Conservation (phyloP, 2,888 invertebrate species). For the Macrosiphum euphorbiae region DNA sequence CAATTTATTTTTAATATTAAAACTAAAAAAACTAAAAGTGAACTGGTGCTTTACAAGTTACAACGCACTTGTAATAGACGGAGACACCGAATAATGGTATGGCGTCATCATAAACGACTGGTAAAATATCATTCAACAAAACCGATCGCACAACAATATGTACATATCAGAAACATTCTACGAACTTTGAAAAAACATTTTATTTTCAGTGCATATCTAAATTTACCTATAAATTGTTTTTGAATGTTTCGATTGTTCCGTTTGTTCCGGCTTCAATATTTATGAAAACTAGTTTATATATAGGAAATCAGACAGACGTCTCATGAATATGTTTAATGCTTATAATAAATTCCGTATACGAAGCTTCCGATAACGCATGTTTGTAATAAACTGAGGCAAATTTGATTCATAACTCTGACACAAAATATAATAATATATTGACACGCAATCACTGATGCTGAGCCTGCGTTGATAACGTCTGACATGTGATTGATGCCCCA, state of each 20-base stretch:
- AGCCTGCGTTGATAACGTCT: neutral
- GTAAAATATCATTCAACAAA: too few species aligned
- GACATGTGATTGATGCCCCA: neutral
- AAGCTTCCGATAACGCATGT: neutral
- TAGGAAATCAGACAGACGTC: neutral
- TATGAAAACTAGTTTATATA: neutral
- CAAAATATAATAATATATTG: constrained; percentile 24
- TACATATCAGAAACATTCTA: too few species aligned
- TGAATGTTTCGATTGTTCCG: neutral
- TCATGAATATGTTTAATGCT: neutral
- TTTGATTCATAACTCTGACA: neutral
- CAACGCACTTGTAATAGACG: too few species aligned
- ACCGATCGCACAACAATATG: too few species aligned
- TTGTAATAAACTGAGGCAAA: neutral
- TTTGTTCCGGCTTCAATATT: neutral
- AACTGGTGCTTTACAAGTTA: neutral
- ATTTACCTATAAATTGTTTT: neutral
- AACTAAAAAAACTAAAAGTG: neutral
- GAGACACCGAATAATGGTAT: too few species aligned
- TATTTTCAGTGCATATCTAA: neutral
- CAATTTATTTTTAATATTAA: neutral
- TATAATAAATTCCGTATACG: neutral
- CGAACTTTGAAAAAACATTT: neutral
- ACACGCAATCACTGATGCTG: neutral
- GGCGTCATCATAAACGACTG: too few species aligned